These are phyloP conservation scores for Parazoanthus swiftii DNA, from an alignment of 92 coral and sea anemone species.

Conservation along the genomic window DNA sequence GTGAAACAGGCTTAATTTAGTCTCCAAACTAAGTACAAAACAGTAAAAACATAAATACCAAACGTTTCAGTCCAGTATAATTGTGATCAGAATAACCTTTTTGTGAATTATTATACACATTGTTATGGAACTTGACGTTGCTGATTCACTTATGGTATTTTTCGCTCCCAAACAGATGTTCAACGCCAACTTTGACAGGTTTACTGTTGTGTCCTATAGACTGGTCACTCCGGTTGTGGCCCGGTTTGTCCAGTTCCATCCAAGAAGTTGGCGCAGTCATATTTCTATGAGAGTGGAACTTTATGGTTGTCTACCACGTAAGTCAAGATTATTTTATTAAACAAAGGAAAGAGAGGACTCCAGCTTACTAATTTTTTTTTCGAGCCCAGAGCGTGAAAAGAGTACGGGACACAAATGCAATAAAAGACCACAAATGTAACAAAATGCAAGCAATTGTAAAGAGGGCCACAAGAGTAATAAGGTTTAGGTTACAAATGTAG, in stretches of 20 bases:
- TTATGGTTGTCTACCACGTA: conserved; percentile 40
- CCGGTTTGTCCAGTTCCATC: conserved; percentile 32
- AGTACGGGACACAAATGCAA: too few relatives aligned
- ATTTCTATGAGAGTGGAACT: conserved; percentile 34
- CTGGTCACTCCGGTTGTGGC: conserved; percentile 19
- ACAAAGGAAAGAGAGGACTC: too few relatives aligned
- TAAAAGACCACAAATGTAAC: too few relatives aligned
- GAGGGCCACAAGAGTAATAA: too few relatives aligned
- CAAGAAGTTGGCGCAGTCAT: conserved; percentile 39
- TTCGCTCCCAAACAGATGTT: conserved; percentile 22
- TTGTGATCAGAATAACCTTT: neutral
- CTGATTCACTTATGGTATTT: neutral
- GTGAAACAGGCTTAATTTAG: too few relatives aligned
- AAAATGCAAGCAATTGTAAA: too few relatives aligned
- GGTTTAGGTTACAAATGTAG: too few relatives aligned
- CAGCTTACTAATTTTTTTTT: too few relatives aligned
- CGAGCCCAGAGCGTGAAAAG: too few relatives aligned
- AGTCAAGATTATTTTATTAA: neutral
- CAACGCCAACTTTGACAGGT: conserved; percentile 39
- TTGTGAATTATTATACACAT: neutral
- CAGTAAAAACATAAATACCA: too few relatives aligned
- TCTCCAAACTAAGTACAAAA: too few relatives aligned
- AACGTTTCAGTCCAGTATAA: too few relatives aligned
- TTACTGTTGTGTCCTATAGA: conserved; percentile 24
- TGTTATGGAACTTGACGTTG: neutral